Evolutionary conservation across 1,140 invertebrate species (phyloP).

Genomic region (Megathymus violae): DNA sequence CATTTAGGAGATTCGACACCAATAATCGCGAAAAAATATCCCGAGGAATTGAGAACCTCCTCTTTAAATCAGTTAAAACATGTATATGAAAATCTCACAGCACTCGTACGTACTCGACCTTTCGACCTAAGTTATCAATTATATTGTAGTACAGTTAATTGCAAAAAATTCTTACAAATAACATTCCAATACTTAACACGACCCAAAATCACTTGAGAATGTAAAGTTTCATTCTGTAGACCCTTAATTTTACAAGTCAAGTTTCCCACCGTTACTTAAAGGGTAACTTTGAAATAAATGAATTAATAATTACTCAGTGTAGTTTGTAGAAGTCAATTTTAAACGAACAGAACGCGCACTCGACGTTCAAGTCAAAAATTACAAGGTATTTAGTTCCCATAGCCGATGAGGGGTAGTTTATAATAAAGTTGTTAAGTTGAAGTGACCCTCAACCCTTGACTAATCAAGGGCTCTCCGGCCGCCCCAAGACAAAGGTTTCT

Average conservation of each 20-base stretch:
- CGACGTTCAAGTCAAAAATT: constrained; percentile 40
- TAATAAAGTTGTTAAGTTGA: constrained; percentile 41
- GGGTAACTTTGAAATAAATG: neutral
- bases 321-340: constrained; percentile 11
- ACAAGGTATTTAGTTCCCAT: constrained; percentile 48
- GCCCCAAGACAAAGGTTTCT: constrained; percentile 63
- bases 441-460: constrained; percentile 45
- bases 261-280: constrained; percentile 1
- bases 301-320: neutral
- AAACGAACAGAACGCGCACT: neutral
- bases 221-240: neutral
- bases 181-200: neutral
- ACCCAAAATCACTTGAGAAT: neutral
- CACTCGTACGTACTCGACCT: too few species aligned
- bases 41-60: too few species aligned
- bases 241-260: neutral
- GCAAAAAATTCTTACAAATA: too few species aligned
- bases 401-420: constrained; percentile 55
- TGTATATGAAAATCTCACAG: too few species aligned
- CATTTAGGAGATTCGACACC: too few species aligned
- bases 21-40: too few species aligned
- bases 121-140: too few species aligned
- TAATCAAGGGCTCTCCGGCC: constrained; percentile 49
- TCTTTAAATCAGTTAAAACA: too few species aligned
- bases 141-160: too few species aligned